These are phyloP conservation scores for Cerastoderma edule DNA, from an alignment of 2,888 invertebrate genomes.

Conservation along the genomic window DNA sequence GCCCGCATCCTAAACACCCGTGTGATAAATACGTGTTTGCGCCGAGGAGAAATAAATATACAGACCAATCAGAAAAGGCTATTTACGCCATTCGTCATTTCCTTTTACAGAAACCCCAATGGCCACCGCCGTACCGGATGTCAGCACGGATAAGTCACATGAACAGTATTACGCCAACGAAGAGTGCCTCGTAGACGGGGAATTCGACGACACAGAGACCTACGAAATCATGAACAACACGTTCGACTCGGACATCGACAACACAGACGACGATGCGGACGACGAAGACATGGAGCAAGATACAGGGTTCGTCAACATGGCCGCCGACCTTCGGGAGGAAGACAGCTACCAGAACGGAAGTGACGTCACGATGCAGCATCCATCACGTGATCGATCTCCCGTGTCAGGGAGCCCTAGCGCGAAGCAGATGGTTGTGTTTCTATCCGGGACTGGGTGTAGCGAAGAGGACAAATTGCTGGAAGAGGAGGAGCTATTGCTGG, in stretches of 20 bases:
- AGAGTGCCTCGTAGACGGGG: constrained; percentile 3
- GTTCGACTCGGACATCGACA: constrained; percentile 6
- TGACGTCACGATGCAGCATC: constrained; percentile 7
- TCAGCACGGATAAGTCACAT: background rate
- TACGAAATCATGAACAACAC: constrained; percentile 26
- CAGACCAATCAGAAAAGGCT: too few relatives aligned
- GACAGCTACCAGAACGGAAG: constrained; percentile 20
- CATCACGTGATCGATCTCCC: constrained; percentile 12
- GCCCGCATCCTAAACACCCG: too few relatives aligned
- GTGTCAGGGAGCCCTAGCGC: constrained; percentile 2
- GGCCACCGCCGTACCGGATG: constrained; percentile 15
- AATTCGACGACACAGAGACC: constrained; percentile 14
- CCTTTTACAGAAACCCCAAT: constrained; percentile 7
- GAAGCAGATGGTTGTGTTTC: constrained; percentile 23
- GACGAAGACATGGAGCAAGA: constrained; percentile 1
- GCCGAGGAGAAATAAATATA: too few relatives aligned
- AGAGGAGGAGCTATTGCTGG: constrained; percentile 6
- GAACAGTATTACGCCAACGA: constrained; percentile 16
- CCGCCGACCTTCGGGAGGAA: background rate
- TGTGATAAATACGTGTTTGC: too few relatives aligned
- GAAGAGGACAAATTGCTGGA: constrained; percentile 13
- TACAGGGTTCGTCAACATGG: background rate
- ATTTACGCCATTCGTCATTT: too few relatives aligned
- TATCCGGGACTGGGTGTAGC: constrained; percentile 12
- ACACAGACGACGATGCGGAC: constrained; percentile 8